phyloP scores from a whole-genome alignment of 2,888 invertebrate species.

The Lobophora halterata region DNA sequence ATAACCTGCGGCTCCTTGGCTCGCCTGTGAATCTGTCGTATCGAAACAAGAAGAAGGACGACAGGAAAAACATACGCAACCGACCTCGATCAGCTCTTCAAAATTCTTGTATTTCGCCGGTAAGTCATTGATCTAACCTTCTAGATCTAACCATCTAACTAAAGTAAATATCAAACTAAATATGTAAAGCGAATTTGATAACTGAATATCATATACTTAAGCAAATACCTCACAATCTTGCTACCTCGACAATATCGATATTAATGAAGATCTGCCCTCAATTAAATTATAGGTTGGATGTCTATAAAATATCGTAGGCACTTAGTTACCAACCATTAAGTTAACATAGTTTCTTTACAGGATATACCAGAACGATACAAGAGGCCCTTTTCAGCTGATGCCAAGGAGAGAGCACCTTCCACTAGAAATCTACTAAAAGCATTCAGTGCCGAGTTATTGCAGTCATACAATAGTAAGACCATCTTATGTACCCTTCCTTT shows the following conservation, averaged over 20 bases:
- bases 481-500: too few relatives aligned
- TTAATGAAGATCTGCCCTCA: too few relatives aligned
- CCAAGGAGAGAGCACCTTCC: constrained; percentile 57
- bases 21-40: constrained; percentile 72
- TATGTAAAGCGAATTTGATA: too few relatives aligned
- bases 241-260: too few relatives aligned
- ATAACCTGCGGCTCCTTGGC: constrained; percentile 65
- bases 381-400: constrained; percentile 72
- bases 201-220: too few relatives aligned
- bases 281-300: too few relatives aligned
- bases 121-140: constrained; percentile 34
- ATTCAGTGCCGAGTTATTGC: constrained; percentile 61
- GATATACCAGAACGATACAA: constrained; percentile 62
- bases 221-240: too few relatives aligned
- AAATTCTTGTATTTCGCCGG: constrained; percentile 61
- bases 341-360: too few relatives aligned
- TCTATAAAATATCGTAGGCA: too few relatives aligned
- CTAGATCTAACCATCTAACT: background rate
- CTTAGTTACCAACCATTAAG: too few relatives aligned
- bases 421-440: constrained; percentile 62
- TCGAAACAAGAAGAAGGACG: constrained; percentile 68
- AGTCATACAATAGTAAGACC: constrained; percentile 60
- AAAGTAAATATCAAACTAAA: too few relatives aligned
- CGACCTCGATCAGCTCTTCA: constrained; percentile 69
- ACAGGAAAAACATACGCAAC: constrained; percentile 58